Evolutionary conservation across 2,797 vertebrate genomes (phyloP).

Genomic region (Podargus strigoides): DNA sequence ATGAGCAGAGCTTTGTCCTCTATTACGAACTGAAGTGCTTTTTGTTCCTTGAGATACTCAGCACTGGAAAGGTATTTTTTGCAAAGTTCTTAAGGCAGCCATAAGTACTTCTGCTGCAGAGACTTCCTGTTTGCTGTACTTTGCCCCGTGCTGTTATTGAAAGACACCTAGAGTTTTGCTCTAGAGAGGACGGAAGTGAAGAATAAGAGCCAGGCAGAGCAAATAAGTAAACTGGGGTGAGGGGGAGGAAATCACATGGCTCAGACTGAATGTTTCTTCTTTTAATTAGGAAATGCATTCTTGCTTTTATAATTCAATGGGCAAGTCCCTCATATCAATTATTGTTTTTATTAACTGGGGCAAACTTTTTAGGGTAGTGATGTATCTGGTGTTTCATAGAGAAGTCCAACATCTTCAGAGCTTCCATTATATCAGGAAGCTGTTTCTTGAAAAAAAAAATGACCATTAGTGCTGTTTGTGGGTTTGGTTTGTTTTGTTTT

Average conservation of each 20-base stretch:
- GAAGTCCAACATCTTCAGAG: background rate
- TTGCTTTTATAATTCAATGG: background rate
- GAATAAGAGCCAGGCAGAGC: background rate
- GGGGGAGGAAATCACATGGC: background rate
- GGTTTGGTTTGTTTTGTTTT: too few relatives aligned
- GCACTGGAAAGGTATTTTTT: background rate
- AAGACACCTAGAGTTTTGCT: background rate
- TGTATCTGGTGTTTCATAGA: background rate
- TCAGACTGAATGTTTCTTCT: background rate
- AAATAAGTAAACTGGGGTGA: background rate
- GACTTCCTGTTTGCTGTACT: slow-evolving; percentile 39
- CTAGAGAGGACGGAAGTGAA: background rate
- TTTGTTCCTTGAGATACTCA: background rate
- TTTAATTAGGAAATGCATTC: background rate
- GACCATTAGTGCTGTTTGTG: background rate
- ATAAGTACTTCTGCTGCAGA: background rate
- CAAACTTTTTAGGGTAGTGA: background rate
- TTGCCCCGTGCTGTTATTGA: background rate
- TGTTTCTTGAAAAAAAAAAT: background rate
- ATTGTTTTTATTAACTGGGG: background rate
- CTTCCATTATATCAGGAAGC: background rate
- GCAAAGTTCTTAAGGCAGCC: background rate
- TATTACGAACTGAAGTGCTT: background rate
- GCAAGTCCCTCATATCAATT: accelerated
- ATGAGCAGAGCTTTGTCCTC: background rate